These are phyloP conservation scores for Aphyosemion australe DNA, from an alignment of 2,113 vertebrate species.

Conservation along the genomic window DNA sequence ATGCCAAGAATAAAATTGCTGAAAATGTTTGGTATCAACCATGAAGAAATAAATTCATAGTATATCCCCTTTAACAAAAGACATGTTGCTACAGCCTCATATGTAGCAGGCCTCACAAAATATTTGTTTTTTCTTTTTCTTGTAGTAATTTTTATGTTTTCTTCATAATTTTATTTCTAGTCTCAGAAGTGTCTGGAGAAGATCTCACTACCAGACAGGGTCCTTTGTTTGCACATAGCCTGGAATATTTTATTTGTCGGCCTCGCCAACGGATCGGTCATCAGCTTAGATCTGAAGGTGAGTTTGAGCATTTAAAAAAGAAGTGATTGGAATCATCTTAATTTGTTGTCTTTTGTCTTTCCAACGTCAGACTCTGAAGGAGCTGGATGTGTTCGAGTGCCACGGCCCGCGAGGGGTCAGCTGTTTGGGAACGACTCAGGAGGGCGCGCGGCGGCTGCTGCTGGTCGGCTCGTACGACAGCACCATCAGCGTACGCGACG, in stretches of 20 bases:
- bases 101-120: too few relatives aligned
- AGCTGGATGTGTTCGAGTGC: constrained; percentile 90
- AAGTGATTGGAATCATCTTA: too few relatives aligned
- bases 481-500: constrained; percentile 93
- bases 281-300: constrained; percentile 88
- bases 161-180: constrained; percentile 61
- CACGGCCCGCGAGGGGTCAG: constrained; percentile 93
- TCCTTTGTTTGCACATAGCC: constrained; percentile 89
- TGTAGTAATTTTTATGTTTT: not conserved
- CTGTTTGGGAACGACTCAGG: constrained; percentile 91
- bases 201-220: constrained; percentile 85
- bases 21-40: too few relatives aligned
- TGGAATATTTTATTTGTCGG: constrained; percentile 92
- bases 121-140: too few relatives aligned
- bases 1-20: too few relatives aligned
- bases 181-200: constrained; percentile 82
- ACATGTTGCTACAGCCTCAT: too few relatives aligned
- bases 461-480: constrained; percentile 97
- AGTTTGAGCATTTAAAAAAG: constrained; percentile 1
- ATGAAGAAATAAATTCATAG: too few relatives aligned
- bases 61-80: too few relatives aligned
- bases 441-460: constrained; percentile 89
- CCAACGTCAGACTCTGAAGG: constrained; percentile 84
- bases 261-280: constrained; percentile 89
- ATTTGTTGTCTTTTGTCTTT: not conserved